Conservation (phyloP, 2,797 vertebrate genomes). For the Orientallactaga sibirica region DNA sequence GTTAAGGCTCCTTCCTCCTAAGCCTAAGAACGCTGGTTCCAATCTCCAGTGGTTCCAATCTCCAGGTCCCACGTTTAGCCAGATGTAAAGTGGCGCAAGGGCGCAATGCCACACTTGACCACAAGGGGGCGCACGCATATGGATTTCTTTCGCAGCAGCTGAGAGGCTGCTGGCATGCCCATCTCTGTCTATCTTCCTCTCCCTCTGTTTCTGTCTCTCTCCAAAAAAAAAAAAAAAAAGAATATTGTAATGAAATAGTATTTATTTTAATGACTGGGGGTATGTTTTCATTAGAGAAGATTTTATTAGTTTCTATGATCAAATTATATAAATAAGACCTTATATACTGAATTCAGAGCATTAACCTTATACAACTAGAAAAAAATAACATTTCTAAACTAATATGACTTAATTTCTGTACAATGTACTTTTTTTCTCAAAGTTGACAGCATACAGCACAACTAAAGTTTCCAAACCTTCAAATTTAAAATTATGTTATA, state of each 20-base stretch:
- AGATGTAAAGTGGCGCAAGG: no score
- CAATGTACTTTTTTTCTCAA: conserved; percentile 82
- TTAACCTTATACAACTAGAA: neutral
- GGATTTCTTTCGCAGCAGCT: no score
- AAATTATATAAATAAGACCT: neutral
- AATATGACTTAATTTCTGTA: conserved; percentile 87
- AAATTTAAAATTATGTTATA: neutral
- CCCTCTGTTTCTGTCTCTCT: no score
- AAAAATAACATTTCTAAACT: conserved; percentile 92
- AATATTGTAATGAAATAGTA: conserved; percentile 27
- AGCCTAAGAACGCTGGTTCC: no score
- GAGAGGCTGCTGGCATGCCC: no score
- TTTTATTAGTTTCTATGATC: neutral
- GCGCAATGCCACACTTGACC: no score
- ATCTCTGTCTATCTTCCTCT: no score
- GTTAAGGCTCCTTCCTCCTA: no score
- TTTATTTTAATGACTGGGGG: conserved; percentile 1
- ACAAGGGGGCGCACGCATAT: no score
- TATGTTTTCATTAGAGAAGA: neutral
- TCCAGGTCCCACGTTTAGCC: no score
- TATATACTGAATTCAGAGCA: neutral
- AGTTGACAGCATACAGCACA: neutral
- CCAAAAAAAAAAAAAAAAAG: neutral
- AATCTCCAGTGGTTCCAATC: no score
- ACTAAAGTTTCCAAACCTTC: neutral